These are phyloP conservation scores for Stomorhina lunata DNA, from an alignment of 2,888 invertebrate genomes.

Conservation along the genomic window DNA sequence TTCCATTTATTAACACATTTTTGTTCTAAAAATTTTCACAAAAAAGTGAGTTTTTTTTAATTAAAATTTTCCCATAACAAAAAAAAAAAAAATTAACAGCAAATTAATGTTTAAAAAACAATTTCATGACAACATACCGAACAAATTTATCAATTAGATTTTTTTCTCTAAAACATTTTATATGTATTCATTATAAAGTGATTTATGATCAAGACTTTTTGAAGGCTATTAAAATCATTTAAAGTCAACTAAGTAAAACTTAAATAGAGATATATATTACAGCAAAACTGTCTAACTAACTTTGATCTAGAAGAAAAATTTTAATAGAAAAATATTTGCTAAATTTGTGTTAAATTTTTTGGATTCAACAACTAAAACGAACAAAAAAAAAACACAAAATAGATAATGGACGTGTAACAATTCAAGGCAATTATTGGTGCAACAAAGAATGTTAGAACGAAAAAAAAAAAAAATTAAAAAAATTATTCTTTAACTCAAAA, in stretches of 20 bases:
- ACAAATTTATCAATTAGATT: slow-evolving; percentile 64
- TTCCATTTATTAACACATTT: slow-evolving; percentile 7
- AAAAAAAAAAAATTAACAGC: too few species aligned
- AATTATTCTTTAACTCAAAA: slow-evolving; percentile 4
- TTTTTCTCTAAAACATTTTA: slow-evolving; percentile 21
- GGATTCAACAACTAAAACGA: slow-evolving; percentile 33
- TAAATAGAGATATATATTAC: too few species aligned
- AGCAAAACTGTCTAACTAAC: too few species aligned
- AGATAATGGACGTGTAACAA: slow-evolving; percentile 66
- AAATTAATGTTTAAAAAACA: slow-evolving; percentile 37
- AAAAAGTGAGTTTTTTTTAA: slow-evolving; percentile 25
- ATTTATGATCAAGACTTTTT: slow-evolving; percentile 64
- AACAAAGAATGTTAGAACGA: slow-evolving; percentile 21
- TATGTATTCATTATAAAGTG: slow-evolving; percentile 52
- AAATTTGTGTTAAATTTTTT: slow-evolving; percentile 52
- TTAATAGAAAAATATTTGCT: slow-evolving; percentile 50
- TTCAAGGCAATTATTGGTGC: slow-evolving; percentile 69
- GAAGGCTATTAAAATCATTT: slow-evolving; percentile 64
- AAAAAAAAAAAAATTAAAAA: slow-evolving; percentile 42
- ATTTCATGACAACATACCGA: slow-evolving; percentile 64
- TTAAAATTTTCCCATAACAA: slow-evolving; percentile 38
- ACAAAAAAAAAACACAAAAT: slow-evolving; percentile 27
- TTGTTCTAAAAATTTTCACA: not conserved
- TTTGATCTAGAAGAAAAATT: slow-evolving; percentile 40
- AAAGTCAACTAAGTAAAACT: slow-evolving; percentile 48